A percentile compares a stretch with the other conserved stretches of the same genome.
These are phyloP conservation scores for Pharmacophagus antenor DNA, from an alignment of 2,888 invertebrate species.

Conservation along the genomic window DNA sequence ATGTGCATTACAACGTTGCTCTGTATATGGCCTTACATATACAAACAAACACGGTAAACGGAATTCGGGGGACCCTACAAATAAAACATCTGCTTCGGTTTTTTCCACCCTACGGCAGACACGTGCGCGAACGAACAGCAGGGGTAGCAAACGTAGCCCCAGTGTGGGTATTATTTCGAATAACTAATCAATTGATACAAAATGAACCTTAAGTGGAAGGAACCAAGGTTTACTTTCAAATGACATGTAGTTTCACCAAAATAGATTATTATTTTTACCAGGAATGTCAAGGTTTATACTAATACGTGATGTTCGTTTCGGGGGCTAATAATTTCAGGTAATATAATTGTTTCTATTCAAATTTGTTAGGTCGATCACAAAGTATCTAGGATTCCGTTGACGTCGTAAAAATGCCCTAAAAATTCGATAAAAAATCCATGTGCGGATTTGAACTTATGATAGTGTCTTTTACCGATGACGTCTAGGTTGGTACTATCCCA, in stretches of 20 bases:
- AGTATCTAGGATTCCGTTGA: neutral
- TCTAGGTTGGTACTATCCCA: neutral
- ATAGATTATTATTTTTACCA: conserved; percentile 78
- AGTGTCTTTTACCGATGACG: neutral
- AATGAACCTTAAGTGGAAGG: conserved; percentile 45
- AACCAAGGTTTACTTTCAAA: conserved; percentile 50
- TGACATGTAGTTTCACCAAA: conserved; percentile 49
- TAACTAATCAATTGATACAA: conserved; percentile 34
- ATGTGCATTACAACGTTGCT: neutral
- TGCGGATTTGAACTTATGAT: neutral
- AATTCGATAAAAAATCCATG: neutral
- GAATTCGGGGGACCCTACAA: conserved; percentile 52
- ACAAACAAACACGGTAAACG: conserved; percentile 32
- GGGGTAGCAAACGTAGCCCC: conserved; percentile 71
- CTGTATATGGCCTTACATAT: neutral
- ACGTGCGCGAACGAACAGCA: conserved; percentile 72
- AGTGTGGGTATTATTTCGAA: conserved; percentile 58
- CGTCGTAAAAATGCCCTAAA: neutral
- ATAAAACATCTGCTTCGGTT: conserved; percentile 67
- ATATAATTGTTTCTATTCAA: neutral
- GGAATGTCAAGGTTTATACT: conserved; percentile 77
- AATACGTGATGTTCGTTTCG: conserved; percentile 68
- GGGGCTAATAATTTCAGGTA: conserved; percentile 57
- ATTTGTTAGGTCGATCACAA: neutral
- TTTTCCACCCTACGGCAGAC: conserved; percentile 52